phyloP scores from a whole-genome alignment of 2,797 vertebrate species.

The Anguilla megastoma region DNA sequence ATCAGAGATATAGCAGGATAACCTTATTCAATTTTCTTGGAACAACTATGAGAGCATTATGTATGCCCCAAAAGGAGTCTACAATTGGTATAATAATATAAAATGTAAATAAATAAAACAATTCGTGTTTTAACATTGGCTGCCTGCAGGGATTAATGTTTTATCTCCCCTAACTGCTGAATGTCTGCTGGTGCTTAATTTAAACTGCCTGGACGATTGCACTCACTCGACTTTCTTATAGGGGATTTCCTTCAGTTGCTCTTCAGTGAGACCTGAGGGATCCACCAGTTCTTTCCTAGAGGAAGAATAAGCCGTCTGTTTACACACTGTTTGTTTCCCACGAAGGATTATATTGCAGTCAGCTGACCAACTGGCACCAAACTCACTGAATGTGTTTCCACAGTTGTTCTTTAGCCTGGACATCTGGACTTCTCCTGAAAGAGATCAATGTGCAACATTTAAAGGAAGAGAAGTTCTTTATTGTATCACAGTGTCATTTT shows the following conservation, averaged over 20 bases:
- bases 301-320: constrained; percentile 39
- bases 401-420: constrained; percentile 82
- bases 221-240: constrained; percentile 89
- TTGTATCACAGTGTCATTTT: background rate
- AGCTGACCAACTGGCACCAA: background rate
- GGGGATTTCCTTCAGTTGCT: constrained; percentile 86
- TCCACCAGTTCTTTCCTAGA: constrained; percentile 84
- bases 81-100: background rate
- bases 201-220: background rate
- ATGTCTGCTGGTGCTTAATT: background rate
- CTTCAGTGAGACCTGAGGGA: constrained; percentile 80
- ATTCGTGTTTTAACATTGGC: background rate
- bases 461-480: background rate
- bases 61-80: background rate
- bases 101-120: background rate
- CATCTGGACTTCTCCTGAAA: constrained; percentile 82
- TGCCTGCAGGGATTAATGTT: background rate
- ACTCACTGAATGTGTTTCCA: constrained; percentile 93
- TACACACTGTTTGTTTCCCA: background rate
- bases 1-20: background rate
- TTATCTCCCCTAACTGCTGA: background rate
- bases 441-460: constrained; percentile 29
- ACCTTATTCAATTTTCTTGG: background rate
- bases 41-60: background rate
- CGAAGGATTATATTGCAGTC: background rate